Evolutionary conservation across 2,113 vertebrate species (phyloP).

Genomic region (Gracilinanus agilis): DNA sequence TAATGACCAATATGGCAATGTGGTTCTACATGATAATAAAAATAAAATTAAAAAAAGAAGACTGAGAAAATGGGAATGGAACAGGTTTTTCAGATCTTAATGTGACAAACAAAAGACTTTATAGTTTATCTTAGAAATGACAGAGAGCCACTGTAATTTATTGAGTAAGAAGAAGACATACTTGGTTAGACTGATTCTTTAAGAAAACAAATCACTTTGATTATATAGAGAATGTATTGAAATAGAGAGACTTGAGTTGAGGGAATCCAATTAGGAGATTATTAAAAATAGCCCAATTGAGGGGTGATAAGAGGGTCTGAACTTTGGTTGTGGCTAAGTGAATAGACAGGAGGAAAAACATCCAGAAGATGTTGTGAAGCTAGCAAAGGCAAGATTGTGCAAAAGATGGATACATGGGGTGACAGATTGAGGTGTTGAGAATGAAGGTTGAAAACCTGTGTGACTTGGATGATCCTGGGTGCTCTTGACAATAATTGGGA

Average conservation of each 20-base stretch:
- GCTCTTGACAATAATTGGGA: not conserved
- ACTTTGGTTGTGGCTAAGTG: not conserved
- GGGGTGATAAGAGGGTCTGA: not conserved
- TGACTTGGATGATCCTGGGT: not conserved
- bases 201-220: not conserved
- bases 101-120: not conserved
- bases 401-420: not conserved
- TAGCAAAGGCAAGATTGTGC: not conserved
- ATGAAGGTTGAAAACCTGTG: not conserved
- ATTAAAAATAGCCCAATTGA: not conserved
- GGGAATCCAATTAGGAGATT: not conserved
- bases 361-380: not conserved
- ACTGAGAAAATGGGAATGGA: too few relatives aligned
- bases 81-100: not conserved
- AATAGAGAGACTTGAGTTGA: not conserved
- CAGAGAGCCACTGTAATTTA: not conserved
- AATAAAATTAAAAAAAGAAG: too few relatives aligned
- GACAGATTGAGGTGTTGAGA: not conserved
- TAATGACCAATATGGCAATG: too few relatives aligned
- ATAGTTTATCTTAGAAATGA: not conserved
- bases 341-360: not conserved
- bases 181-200: not conserved
- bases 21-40: too few relatives aligned
- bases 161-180: not conserved
- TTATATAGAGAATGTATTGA: not conserved